Evolutionary conservation across 2,888 invertebrate species (phyloP).

Genomic region (Abscondita cerata): DNA sequence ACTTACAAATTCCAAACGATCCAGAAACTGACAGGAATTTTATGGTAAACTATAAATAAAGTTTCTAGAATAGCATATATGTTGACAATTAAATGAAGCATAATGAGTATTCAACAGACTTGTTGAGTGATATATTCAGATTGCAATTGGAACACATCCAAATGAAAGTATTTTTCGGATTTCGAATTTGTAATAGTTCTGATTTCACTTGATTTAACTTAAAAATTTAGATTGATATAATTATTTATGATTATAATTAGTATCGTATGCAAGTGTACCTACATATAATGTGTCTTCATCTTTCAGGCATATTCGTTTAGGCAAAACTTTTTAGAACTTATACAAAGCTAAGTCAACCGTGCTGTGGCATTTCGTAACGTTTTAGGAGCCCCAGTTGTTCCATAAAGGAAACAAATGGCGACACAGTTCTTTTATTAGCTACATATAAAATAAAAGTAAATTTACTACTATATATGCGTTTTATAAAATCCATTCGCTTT

Average conservation of each 20-base stretch:
- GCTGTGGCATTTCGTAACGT: slow-evolving; percentile 25
- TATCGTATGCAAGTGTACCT: not conserved
- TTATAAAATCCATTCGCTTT: not conserved
- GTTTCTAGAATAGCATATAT: slow-evolving; percentile 18
- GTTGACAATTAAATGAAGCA: slow-evolving; percentile 29
- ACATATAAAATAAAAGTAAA: slow-evolving; percentile 21
- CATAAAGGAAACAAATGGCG: slow-evolving; percentile 32
- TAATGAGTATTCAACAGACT: slow-evolving; percentile 24
- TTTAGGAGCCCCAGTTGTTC: slow-evolving; percentile 30
- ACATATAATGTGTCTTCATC: slow-evolving; percentile 2
- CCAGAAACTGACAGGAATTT: slow-evolving; percentile 18
- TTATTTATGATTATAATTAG: not conserved
- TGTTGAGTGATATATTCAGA: slow-evolving; percentile 29
- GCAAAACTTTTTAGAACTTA: slow-evolving; percentile 29
- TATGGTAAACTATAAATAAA: slow-evolving; percentile 20
- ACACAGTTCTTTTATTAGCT: slow-evolving; percentile 30
- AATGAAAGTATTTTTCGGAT: slow-evolving; percentile 18
- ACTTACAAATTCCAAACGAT: slow-evolving; percentile 4
- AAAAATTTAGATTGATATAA: slow-evolving; percentile 1
- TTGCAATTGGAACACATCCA: slow-evolving; percentile 30
- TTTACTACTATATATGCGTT: slow-evolving; percentile 6
- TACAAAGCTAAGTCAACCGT: slow-evolving; percentile 28
- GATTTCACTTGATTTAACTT: not conserved
- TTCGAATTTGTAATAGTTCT: slow-evolving; percentile 6
- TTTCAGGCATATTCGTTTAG: slow-evolving; percentile 25